A percentile compares a stretch with the other conserved stretches of the same genome.
Conservation (phyloP, 2,888 invertebrate genomes). For the Platynereis dumerilii region DNA sequence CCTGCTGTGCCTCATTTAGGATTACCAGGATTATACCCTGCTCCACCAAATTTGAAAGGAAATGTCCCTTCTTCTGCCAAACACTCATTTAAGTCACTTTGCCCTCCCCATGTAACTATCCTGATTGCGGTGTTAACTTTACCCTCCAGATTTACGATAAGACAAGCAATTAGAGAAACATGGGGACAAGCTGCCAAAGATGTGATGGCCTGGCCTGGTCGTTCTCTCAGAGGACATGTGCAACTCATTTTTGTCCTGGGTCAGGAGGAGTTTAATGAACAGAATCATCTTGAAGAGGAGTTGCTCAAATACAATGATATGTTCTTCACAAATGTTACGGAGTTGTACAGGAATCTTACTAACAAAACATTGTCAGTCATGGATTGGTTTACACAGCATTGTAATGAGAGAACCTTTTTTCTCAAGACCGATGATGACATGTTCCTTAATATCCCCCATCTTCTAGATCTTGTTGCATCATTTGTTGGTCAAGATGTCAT, state of each 20-base stretch:
- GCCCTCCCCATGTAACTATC: too few relatives aligned
- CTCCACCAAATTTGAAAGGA: too few relatives aligned
- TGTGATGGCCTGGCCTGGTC: constrained; percentile 10
- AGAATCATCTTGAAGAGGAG: constrained; percentile 38
- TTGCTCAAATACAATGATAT: constrained; percentile 51
- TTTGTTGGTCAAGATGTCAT: neutral
- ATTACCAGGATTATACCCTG: too few relatives aligned
- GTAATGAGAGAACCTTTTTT: constrained; percentile 53
- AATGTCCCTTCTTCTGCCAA: too few relatives aligned
- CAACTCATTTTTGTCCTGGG: constrained; percentile 35
- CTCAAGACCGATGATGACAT: constrained; percentile 65
- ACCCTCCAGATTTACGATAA: constrained; percentile 68
- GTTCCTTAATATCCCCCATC: constrained; percentile 64
- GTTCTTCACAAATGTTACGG: constrained; percentile 59
- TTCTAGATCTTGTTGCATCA: constrained; percentile 27
- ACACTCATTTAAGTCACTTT: too few relatives aligned
- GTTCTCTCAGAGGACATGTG: constrained; percentile 13
- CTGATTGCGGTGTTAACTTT: too few relatives aligned
- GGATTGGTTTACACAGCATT: constrained; percentile 60
- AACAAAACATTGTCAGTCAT: constrained; percentile 63
- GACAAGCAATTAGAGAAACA: constrained; percentile 44
- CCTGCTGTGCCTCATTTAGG: too few relatives aligned
- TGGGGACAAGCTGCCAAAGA: constrained; percentile 39
- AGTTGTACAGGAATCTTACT: constrained; percentile 64
- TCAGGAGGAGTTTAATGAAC: constrained; percentile 6